phyloP scores from a whole-genome alignment of 2,113 vertebrate species.

The Limnothrissa miodon region DNA sequence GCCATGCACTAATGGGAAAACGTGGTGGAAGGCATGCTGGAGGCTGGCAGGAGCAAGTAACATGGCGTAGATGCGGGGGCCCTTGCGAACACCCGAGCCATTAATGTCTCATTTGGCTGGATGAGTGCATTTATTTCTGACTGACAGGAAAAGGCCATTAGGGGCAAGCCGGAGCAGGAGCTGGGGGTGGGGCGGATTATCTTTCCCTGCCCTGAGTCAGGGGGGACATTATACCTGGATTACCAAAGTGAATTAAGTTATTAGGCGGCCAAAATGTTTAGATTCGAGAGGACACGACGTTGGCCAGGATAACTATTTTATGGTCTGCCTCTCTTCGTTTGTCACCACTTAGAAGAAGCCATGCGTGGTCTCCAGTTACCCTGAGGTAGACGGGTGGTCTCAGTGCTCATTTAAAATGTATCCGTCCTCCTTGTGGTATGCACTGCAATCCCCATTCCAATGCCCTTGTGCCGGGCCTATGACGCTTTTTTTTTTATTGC shows the following conservation, averaged over 20 bases:
- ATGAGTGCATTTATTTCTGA: slow-evolving; percentile 21
- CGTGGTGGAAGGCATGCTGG: neutral
- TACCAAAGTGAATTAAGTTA: slow-evolving; percentile 31
- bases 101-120: slow-evolving; percentile 24
- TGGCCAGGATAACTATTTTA: slow-evolving; percentile 22
- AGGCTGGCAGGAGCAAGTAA: neutral
- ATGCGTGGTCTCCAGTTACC: neutral
- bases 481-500: neutral
- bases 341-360: neutral
- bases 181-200: slow-evolving; percentile 27
- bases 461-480: neutral
- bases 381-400: neutral
- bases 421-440: neutral
- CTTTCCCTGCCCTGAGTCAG: slow-evolving; percentile 34
- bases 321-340: slow-evolving; percentile 10
- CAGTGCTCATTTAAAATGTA: neutral
- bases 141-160: slow-evolving; percentile 43
- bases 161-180: neutral
- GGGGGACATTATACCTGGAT: slow-evolving; percentile 37
- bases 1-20: neutral
- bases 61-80: neutral
- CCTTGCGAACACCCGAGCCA: neutral
- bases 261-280: slow-evolving; percentile 31
- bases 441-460: neutral
- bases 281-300: slow-evolving; percentile 31